phyloP scores from a whole-genome alignment of 2,113 vertebrate species.

The Columba janthina region DNA sequence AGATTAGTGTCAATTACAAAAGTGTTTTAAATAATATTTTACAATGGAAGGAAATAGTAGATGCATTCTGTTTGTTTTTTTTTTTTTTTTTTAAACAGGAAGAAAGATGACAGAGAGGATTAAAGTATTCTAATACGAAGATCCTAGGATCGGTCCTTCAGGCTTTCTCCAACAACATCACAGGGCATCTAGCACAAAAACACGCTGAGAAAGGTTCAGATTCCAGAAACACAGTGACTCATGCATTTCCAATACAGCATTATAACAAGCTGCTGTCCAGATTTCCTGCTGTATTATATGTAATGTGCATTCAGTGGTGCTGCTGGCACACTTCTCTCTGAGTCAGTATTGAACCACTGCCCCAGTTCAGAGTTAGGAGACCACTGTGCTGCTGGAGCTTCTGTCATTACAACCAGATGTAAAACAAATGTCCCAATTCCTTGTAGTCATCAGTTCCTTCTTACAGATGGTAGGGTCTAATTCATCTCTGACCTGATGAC shows the following conservation, averaged over 20 bases:
- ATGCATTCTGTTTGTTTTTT: not conserved
- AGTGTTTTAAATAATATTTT: not conserved
- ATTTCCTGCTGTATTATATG: constrained; percentile 17
- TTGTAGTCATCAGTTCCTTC: not conserved
- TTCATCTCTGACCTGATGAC: not conserved
- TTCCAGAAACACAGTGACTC: constrained; percentile 47
- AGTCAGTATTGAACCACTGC: constrained; percentile 21
- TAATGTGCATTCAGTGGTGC: constrained; percentile 3
- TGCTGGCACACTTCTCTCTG: constrained; percentile 21
- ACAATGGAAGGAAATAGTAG: not conserved
- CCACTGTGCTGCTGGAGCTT: not conserved
- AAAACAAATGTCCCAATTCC: not conserved
- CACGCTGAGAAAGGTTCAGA: constrained; percentile 28
- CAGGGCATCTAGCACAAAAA: constrained; percentile 14
- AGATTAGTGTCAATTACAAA: not conserved
- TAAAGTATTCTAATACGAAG: not conserved
- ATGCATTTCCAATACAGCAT: constrained; percentile 45
- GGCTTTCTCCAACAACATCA: not conserved
- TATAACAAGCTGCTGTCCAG: constrained; percentile 40
- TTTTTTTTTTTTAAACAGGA: not conserved
- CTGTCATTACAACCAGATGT: not conserved
- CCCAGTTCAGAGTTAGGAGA: not conserved
- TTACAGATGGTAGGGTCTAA: not conserved
- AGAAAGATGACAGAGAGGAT: not conserved
- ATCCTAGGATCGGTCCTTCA: not conserved